Conservation (phyloP, 1,140 invertebrate species). For the Saccostrea cuccullata region DNA sequence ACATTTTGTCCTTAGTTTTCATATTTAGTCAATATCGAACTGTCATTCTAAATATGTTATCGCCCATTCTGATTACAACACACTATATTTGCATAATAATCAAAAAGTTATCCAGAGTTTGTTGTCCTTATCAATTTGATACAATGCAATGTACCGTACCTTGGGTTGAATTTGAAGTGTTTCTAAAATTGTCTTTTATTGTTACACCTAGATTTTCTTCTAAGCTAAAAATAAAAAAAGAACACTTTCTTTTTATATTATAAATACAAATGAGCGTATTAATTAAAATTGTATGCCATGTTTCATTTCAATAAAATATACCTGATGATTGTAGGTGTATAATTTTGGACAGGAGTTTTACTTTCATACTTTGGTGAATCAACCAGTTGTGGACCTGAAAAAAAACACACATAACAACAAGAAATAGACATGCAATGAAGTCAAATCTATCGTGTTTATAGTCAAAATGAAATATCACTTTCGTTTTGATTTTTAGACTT, state of each 20-base stretch:
- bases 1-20: too few species aligned
- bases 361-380: slow-evolving; percentile 39
- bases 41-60: too few species aligned
- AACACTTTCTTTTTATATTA: background rate
- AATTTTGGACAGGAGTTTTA: slow-evolving; percentile 10
- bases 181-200: background rate
- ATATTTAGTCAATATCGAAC: too few species aligned
- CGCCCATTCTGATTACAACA: too few species aligned
- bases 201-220: background rate
- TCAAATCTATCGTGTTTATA: too few species aligned
- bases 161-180: background rate
- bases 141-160: background rate
- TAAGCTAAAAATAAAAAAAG: background rate
- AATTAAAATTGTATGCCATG: background rate
- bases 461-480: too few species aligned
- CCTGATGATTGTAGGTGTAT: background rate
- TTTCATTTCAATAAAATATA: background rate
- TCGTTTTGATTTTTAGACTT: too few species aligned
- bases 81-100: background rate
- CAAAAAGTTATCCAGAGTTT: too few species aligned
- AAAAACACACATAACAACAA: too few species aligned
- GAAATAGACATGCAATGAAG: too few species aligned
- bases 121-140: too few species aligned
- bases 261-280: background rate
- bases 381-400: slow-evolving; percentile 43